A percentile compares a stretch with the other conserved stretches of the same genome.
These are phyloP conservation scores for Dolichopus griseipennis DNA, from an alignment of 2,888 invertebrate species.

Conservation along the genomic window DNA sequence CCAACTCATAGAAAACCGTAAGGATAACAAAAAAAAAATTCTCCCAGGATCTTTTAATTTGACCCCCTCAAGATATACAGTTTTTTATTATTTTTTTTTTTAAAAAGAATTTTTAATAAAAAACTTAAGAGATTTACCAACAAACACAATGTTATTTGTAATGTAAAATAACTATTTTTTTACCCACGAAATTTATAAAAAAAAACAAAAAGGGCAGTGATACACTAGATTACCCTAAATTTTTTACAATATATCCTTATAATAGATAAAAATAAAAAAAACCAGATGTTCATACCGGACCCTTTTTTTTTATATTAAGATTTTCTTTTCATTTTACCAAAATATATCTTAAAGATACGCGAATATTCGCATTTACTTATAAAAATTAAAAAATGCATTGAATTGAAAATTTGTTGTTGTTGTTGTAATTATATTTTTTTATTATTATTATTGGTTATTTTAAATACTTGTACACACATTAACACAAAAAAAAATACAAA, in stretches of 20 bases:
- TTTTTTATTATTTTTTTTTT: neutral
- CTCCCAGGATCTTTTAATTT: constrained; percentile 12
- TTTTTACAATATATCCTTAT: neutral
- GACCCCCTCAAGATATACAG: neutral
- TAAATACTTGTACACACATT: too few species aligned
- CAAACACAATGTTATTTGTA: neutral
- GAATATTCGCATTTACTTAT: neutral
- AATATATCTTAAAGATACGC: neutral
- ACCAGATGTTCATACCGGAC: neutral
- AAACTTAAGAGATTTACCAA: neutral
- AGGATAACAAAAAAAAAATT: neutral
- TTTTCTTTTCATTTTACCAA: neutral
- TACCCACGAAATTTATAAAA: neutral
- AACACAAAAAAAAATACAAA: neutral
- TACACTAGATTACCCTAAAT: neutral
- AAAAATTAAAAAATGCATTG: neutral
- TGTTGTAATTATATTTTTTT: too few species aligned
- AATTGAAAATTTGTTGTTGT: too few species aligned
- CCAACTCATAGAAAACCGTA: too few species aligned
- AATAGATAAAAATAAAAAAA: neutral
- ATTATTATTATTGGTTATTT: too few species aligned
- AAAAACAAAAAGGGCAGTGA: neutral
- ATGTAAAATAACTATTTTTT: too few species aligned
- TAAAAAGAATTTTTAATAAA: neutral
- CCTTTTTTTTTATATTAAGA: neutral